phyloP scores from a whole-genome alignment of 2,888 invertebrate genomes.

The Epinotia brunnichana region DNA sequence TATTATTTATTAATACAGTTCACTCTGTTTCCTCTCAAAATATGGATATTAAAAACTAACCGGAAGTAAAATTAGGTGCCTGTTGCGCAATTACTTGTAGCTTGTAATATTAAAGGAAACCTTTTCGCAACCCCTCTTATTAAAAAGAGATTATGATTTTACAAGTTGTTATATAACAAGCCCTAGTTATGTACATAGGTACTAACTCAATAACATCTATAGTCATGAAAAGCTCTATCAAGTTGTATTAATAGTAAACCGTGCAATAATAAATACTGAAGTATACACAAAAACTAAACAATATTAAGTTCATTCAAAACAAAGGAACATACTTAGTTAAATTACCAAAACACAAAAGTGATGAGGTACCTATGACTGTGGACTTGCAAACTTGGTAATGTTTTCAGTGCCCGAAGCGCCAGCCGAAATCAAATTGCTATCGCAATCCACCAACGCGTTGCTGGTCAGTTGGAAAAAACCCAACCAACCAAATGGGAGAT shows the following conservation, averaged over 20 bases:
- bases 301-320: not conserved
- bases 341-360: not conserved
- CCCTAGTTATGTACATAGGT: too few relatives aligned
- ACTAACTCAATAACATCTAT: too few relatives aligned
- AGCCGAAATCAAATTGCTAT: conserved; percentile 91
- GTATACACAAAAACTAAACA: not conserved
- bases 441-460: conserved; percentile 90
- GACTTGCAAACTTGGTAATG: not conserved
- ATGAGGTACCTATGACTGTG: not conserved
- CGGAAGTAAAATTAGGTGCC: not conserved
- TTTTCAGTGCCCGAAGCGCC: conserved; percentile 92
- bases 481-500: conserved; percentile 89
- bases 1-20: not conserved
- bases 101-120: too few relatives aligned
- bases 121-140: too few relatives aligned
- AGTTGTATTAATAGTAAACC: not conserved
- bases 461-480: conserved; percentile 94
- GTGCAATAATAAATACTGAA: too few relatives aligned
- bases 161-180: too few relatives aligned
- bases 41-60: not conserved
- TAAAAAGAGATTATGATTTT: too few relatives aligned
- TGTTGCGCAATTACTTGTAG: not conserved
- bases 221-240: too few relatives aligned
- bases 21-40: not conserved
- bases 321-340: not conserved